These are phyloP conservation scores for Calliopsis andreniformis DNA, from an alignment of 1,140 invertebrate genomes.

Conservation along the genomic window DNA sequence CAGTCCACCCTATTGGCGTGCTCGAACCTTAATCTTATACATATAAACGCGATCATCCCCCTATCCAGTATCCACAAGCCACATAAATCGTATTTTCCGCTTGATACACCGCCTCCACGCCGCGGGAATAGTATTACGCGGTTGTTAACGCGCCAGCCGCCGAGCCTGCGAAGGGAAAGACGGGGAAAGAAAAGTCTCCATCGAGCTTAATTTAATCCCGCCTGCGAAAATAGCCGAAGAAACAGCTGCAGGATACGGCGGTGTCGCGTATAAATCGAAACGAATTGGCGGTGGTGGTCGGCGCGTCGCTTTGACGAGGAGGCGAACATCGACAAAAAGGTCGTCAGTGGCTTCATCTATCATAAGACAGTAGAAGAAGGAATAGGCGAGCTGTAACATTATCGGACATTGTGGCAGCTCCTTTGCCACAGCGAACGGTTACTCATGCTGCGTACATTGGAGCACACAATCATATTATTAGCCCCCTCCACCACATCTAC, in stretches of 20 bases:
- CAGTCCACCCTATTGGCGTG: slow-evolving; percentile 6
- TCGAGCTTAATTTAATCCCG: slow-evolving; percentile 14
- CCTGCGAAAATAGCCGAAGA: slow-evolving; percentile 11
- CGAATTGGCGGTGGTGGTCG: not conserved
- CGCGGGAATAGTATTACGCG: slow-evolving; percentile 1
- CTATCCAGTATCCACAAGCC: slow-evolving; percentile 1
- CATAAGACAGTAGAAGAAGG: not conserved
- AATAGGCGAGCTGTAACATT: too few relatives aligned
- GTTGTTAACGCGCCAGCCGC: not conserved
- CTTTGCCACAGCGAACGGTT: not conserved
- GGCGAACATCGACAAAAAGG: not conserved
- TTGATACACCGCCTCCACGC: not conserved
- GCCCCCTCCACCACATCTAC: not conserved
- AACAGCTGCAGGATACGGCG: not conserved
- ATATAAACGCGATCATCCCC: slow-evolving; percentile 15
- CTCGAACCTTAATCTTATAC: too few relatives aligned
- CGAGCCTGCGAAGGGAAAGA: not conserved
- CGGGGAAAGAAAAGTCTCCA: not conserved
- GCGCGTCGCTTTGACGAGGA: not conserved
- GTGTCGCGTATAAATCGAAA: slow-evolving; percentile 10
- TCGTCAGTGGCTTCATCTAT: not conserved
- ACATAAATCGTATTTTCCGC: slow-evolving; percentile 22
- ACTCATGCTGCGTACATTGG: not conserved
- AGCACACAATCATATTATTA: slow-evolving; percentile 25
- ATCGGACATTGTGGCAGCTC: not conserved